Evolutionary conservation across 2,113 vertebrate genomes (phyloP), one percentile per base, ranked within the genome.

Genomic region (Alosa alosa): DNA sequence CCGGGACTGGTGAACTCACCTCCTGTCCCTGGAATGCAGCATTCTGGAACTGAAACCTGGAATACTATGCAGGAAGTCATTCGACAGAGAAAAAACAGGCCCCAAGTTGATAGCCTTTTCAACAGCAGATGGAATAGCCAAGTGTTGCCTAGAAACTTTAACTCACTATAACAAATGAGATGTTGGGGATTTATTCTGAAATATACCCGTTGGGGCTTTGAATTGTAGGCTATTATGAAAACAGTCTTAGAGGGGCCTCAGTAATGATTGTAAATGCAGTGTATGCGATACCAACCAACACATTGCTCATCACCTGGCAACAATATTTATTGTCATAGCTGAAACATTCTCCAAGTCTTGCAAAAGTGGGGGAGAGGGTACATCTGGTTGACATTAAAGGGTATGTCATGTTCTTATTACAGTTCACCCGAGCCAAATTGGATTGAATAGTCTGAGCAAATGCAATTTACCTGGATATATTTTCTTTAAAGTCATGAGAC

Each of bases 11-110:
- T 68, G 78, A 86, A 55, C 57, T 86, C 57, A 52, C 55, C 64
- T 83, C 55, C 84, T 88, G 82, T 18, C 0, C 82, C 52, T 64
- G 82, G 50, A 68, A 46, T 52, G 82, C 57, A 9, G 20, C 17
- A 78, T 72, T 85, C 84, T n/a, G 10, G 31, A 52, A 25, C 84
- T 78, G 68, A 22, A 39, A 6, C 8, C 60, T 78, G 83, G 85
- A 88, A 88, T 88, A 78, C 57, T 47, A 83, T 82, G 7, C 18
- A 88, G 87, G 87, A 88, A 88, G 85, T 57, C 82, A 83, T 72
- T 83, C 44, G 9, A 50, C 11, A 3, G 36, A 72, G 82, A 52
- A 68, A 46, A 47, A 52, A 10, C 68, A 81, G 68, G 47, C 46
- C 6, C 25, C 47, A 81, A 78, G 72, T 78, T 36, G 15, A 17